Percentiles rank a stretch among this genome's conserved stretches.
phyloP scores from a whole-genome alignment of 2,797 vertebrate species.

The Rhabdomys pumilio region DNA sequence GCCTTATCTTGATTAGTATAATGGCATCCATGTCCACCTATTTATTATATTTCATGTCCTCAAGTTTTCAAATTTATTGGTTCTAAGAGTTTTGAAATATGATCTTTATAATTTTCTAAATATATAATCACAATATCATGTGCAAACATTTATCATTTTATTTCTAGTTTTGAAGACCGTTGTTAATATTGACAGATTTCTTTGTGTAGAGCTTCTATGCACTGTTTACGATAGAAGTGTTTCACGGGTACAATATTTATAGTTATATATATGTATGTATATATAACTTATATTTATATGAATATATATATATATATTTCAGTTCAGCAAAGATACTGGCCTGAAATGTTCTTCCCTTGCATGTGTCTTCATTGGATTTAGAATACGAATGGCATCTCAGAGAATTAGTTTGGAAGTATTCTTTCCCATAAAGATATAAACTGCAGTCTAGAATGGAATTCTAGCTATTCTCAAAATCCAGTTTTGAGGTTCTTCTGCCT shows the following conservation, averaged over 20 bases:
- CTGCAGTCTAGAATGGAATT: not conserved
- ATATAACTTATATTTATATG: too few species aligned
- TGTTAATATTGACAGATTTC: not conserved
- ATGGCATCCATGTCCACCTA: not conserved
- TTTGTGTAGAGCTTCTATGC: not conserved
- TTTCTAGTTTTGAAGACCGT: not conserved
- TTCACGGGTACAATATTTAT: not conserved
- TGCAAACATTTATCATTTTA: not conserved
- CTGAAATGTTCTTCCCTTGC: not conserved
- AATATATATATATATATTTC: not conserved
- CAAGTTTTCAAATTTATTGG: not conserved
- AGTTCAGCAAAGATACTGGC: not conserved
- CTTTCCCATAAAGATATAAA: not conserved
- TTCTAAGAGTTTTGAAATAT: not conserved
- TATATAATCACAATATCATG: not conserved
- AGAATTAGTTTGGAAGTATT: not conserved
- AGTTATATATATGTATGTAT: too few species aligned
- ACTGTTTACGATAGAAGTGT: not conserved
- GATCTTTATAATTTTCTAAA: not conserved
- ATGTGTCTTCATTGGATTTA: not conserved
- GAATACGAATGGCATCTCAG: too few species aligned
- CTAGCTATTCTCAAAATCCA: not conserved
- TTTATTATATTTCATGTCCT: not conserved
- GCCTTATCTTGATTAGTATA: not conserved
- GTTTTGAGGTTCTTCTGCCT: not conserved